Percentiles rank a stretch among this genome's conserved stretches.
Conservation (phyloP, 1,140 invertebrate species). For the Pseudomyrmex concolor region DNA sequence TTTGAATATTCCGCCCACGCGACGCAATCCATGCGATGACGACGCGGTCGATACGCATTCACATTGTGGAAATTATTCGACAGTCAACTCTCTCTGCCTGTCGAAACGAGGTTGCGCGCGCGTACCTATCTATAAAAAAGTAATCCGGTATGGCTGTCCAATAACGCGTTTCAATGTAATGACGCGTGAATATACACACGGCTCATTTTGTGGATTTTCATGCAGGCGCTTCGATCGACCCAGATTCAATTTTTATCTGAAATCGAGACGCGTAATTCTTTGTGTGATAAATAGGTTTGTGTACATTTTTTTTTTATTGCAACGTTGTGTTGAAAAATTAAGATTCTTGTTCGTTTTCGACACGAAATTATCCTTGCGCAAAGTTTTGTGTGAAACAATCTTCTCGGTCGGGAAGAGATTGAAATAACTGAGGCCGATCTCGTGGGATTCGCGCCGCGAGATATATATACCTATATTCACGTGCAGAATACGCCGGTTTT, state of each 20-base stretch:
- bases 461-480: neutral
- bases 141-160: slow-evolving; percentile 1
- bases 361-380: slow-evolving; percentile 21
- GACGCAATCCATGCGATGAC: slow-evolving; percentile 56
- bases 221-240: neutral
- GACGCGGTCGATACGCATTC: slow-evolving; percentile 61
- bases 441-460: neutral
- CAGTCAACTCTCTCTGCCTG: neutral
- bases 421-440: slow-evolving; percentile 17
- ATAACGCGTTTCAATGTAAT: slow-evolving; percentile 26
- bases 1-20: slow-evolving; percentile 63
- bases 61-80: slow-evolving; percentile 51
- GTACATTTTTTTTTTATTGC: too few species aligned
- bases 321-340: neutral
- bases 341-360: neutral
- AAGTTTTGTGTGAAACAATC: neutral
- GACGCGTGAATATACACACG: slow-evolving; percentile 10
- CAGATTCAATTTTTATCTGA: neutral
- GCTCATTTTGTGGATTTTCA: neutral
- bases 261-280: too few species aligned
- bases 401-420: slow-evolving; percentile 14
- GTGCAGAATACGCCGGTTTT: slow-evolving; percentile 19
- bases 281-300: too few species aligned
- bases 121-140: slow-evolving; percentile 21
- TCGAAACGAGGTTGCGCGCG: neutral